Evolutionary conservation across 2,113 vertebrate genomes (phyloP), one percentile per base, ranked within the genome.

Genomic region (Poecilia latipinna): DNA sequence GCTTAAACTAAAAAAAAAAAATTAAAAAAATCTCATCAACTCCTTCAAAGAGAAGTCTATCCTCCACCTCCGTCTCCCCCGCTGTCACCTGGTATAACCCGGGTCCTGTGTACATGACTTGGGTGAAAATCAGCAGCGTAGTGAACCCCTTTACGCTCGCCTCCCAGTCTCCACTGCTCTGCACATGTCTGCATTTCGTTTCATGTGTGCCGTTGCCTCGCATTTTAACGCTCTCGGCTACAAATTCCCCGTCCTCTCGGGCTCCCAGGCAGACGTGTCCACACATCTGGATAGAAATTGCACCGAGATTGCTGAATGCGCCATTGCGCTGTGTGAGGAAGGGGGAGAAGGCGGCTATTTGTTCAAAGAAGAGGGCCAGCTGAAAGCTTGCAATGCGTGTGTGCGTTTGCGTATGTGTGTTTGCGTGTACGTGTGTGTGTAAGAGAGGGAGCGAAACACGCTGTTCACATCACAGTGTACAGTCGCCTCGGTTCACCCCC

Each of bases 11-110:
- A 33, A 19, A 74, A 82, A 82, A 80, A 24, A 48, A 70, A 37
- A 19, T 26, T 26, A 74, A 80, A 78, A 24, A 44, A 70, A 61
- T 71, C 74, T 31, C 24, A 6, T 3, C 48, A 75, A 62, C 29
- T 71, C 42, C 70, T 12, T 4, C 37, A 70, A 57, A 82, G 15
- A 71, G 4, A 68, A 31, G 57, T 10, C 71, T 68, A 65, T 44
- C 48, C 61, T 32, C 57, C 72, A 70, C 54, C 79, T 54, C 75
- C 17, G 61, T 31, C 54, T 42, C 74, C 82, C 28, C 74, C 72
- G 32, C 68, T 82, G 86, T 93, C 92, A 94, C 93, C 92, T 92
- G 91, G 82, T 87, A 63, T 91, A 91, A 94, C 91, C 93, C 82
- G 74, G 32, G 66, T 28, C 61, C n/a, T 66, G 87, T 84, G 88